phyloP scores from a whole-genome alignment of 2,888 invertebrate species.

The Apodemia duryi region DNA sequence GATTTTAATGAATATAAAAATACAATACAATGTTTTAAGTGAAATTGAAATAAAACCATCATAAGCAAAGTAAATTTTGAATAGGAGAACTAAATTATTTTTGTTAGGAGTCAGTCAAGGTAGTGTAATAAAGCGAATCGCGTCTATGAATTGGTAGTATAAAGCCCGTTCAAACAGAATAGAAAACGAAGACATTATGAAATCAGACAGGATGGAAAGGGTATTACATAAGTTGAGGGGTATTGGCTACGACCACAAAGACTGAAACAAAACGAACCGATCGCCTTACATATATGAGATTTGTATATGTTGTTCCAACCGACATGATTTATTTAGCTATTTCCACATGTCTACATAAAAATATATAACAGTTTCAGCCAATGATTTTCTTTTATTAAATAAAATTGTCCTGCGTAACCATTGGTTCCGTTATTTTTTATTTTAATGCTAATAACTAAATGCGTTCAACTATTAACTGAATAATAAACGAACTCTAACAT shows the following conservation, averaged over 20 bases:
- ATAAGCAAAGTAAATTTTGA: neutral
- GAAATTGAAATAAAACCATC: neutral
- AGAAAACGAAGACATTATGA: conserved; percentile 37
- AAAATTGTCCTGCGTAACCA: no score
- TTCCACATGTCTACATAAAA: neutral
- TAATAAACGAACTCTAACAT: no score
- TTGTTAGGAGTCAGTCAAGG: conserved; percentile 14
- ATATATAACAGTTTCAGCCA: conserved; percentile 7
- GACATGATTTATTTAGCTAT: neutral
- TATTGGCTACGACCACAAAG: conserved; percentile 30
- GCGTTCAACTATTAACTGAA: no score
- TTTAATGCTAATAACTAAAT: no score
- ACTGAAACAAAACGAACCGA: conserved; percentile 24
- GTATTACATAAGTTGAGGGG: conserved; percentile 33
- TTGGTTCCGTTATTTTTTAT: no score
- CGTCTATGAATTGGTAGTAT: conserved; percentile 15
- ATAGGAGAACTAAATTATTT: neutral
- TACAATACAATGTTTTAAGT: neutral
- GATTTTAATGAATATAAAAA: no score
- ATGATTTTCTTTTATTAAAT: no score
- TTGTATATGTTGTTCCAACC: conserved; percentile 19
- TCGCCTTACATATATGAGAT: conserved; percentile 26
- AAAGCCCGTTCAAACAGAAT: conserved; percentile 35
- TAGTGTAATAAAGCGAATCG: conserved; percentile 17
- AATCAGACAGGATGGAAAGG: conserved; percentile 34